A percentile compares a stretch with the other conserved stretches of the same genome.
Conservation (phyloP, 2,888 invertebrate species). For the Apodemia mormo region DNA sequence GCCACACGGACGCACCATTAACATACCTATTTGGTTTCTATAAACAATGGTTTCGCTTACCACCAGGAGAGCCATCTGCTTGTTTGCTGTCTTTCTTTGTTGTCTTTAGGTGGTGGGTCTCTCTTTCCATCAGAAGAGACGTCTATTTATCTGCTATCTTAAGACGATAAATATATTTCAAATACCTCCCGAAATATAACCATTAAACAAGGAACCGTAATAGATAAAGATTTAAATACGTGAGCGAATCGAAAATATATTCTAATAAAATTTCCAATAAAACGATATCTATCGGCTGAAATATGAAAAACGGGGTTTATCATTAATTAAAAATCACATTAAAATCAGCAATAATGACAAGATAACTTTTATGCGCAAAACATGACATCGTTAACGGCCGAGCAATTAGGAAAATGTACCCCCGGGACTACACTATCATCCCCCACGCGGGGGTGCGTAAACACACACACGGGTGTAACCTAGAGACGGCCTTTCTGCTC, state of each 20-base stretch:
- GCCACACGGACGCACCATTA: too few relatives aligned
- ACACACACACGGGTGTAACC: not conserved
- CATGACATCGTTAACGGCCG: constrained; percentile 15
- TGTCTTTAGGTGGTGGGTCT: too few relatives aligned
- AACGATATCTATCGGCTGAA: not conserved
- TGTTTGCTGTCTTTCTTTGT: too few relatives aligned
- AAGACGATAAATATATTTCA: too few relatives aligned
- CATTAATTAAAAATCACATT: constrained; percentile 15
- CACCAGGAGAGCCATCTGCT: too few relatives aligned
- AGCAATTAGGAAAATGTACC: constrained; percentile 16
- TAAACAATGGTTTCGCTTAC: too few relatives aligned
- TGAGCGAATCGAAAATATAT: not conserved
- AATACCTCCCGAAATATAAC: too few relatives aligned
- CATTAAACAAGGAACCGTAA: not conserved
- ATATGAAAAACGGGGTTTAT: constrained; percentile 12
- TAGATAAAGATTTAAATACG: not conserved
- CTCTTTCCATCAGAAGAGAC: too few relatives aligned
- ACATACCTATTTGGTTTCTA: too few relatives aligned
- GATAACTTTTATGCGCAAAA: constrained; percentile 15
- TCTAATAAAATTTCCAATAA: constrained; percentile 8
- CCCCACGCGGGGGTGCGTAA: not conserved
- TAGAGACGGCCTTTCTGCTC: not conserved
- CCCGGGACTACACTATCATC: constrained; percentile 6
- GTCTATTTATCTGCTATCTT: too few relatives aligned
- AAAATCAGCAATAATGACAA: constrained; percentile 15